phyloP scores from a whole-genome alignment of 2,888 invertebrate genomes.

The Ditylenchus weischeri region DNA sequence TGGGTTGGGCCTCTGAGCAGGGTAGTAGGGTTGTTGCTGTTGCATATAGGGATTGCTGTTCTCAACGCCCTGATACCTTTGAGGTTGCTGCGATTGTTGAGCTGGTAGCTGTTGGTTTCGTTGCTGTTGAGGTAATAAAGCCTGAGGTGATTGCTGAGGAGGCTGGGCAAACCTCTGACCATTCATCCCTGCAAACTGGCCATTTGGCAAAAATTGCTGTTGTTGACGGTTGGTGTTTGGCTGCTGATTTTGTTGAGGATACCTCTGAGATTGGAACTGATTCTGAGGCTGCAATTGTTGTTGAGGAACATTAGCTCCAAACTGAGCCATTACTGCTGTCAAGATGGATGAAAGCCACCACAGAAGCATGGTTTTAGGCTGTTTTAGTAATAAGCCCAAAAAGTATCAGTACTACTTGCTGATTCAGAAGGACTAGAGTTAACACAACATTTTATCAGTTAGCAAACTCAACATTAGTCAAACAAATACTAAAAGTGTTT shows the following conservation, averaged over 20 bases:
- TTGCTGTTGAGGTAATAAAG: neutral
- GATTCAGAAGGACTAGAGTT: no score
- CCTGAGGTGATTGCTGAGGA: neutral
- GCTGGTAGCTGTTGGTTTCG: neutral
- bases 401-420: no score
- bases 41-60: no score
- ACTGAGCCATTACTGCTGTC: no score
- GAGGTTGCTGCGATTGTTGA: neutral
- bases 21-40: neutral
- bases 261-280: conserved; percentile 10
- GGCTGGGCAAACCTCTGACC: conserved; percentile 6
- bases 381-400: no score
- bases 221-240: neutral
- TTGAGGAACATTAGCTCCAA: no score
- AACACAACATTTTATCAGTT: no score
- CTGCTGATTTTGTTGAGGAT: neutral
- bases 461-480: no score
- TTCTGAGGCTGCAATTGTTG: neutral
- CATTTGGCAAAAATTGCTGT: neutral
- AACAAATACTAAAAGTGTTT: no score
- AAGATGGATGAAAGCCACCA: no score
- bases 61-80: neutral
- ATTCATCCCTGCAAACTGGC: neutral
- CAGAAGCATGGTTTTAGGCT: no score
- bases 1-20: neutral